Evolutionary conservation across 2,113 vertebrate species (phyloP).

Genomic region (Isichthys henryi): DNA sequence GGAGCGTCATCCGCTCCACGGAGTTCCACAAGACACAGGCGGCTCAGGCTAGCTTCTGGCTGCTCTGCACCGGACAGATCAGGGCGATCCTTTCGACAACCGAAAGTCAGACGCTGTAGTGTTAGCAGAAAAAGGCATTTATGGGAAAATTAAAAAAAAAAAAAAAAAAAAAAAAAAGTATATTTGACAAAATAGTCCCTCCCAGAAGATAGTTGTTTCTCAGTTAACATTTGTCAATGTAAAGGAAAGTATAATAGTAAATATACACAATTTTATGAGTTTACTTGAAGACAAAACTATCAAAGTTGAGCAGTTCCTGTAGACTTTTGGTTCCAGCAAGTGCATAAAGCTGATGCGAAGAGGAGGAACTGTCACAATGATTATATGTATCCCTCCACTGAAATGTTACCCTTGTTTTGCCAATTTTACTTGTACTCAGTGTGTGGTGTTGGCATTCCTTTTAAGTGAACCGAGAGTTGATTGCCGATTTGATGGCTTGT

Average conservation of each 20-base stretch:
- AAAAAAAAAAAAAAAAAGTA: conserved; percentile 27
- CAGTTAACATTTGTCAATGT: conserved; percentile 62
- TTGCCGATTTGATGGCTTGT: conserved; percentile 18
- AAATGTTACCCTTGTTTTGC: conserved; percentile 6
- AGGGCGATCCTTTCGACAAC: neutral
- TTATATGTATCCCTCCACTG: neutral
- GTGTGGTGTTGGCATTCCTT: conserved; percentile 38
- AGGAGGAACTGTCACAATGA: neutral
- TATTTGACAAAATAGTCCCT: conserved; percentile 36
- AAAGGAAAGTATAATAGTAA: conserved; percentile 46
- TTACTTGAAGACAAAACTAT: conserved; percentile 27
- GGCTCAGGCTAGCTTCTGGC: neutral
- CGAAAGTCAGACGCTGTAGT: conserved; percentile 47
- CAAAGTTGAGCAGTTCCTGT: conserved; percentile 14
- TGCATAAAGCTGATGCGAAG: conserved; percentile 25
- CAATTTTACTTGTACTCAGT: conserved; percentile 29
- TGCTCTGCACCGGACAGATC: neutral
- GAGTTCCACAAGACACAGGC: conserved; percentile 9
- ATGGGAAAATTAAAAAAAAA: conserved; percentile 43
- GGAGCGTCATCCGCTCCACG: conserved; percentile 33
- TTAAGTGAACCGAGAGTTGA: conserved; percentile 43
- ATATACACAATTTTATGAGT: conserved; percentile 28
- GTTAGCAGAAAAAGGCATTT: conserved; percentile 47
- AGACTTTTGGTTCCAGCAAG: conserved; percentile 16
- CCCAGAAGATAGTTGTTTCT: conserved; percentile 59